Conservation (phyloP, 1,140 invertebrate genomes). For the Probaryconus sp. region DNA sequence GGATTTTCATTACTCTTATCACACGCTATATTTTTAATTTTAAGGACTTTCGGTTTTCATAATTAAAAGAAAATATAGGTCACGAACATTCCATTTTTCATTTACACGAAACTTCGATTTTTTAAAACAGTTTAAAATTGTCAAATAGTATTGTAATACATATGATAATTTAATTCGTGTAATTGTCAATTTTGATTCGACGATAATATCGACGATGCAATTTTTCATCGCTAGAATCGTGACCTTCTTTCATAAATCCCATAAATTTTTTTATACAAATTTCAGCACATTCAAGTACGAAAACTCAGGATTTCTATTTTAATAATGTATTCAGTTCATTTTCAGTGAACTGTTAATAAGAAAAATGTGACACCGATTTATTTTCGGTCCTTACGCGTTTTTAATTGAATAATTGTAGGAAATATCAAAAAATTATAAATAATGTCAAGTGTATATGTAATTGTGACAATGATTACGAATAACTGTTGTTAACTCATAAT, state of each 20-base stretch:
- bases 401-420: conserved; percentile 11
- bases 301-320: conserved; percentile 14
- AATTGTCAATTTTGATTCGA: neutral
- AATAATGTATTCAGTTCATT: conserved; percentile 24
- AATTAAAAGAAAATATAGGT: no score
- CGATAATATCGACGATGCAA: conserved; percentile 13
- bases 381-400: neutral
- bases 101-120: no score
- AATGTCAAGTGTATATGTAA: conserved; percentile 3
- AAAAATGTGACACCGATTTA: neutral
- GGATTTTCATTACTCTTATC: no score
- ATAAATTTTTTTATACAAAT: conserved; percentile 1
- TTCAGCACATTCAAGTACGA: neutral
- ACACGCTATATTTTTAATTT: no score
- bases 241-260: conserved; percentile 1
- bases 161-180: neutral
- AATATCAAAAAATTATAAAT: conserved; percentile 33
- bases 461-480: no score
- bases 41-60: no score
- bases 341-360: conserved; percentile 9
- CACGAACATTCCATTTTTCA: no score
- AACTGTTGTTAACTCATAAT: no score
- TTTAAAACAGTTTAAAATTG: conserved; percentile 4
- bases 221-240: conserved; percentile 10
- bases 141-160: conserved; percentile 6